Percentiles rank a stretch among this genome's conserved stretches.
phyloP scores from a whole-genome alignment of 2,113 vertebrate species.

The Leucopsar rothschildi region DNA sequence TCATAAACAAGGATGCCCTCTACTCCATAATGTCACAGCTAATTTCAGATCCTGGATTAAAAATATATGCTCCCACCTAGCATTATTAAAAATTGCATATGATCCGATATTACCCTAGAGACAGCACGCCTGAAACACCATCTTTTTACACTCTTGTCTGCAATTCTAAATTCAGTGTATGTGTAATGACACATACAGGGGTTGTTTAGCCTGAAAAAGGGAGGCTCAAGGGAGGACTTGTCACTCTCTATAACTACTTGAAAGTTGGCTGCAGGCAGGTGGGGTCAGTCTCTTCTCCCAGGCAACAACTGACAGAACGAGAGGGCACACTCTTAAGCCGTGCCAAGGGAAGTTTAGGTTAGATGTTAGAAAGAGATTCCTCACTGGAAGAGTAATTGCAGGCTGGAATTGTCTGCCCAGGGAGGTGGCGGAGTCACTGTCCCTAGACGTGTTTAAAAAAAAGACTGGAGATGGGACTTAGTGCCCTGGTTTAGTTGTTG shows the following conservation, averaged over 20 bases:
- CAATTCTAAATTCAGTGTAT: background rate
- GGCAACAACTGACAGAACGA: rapidly evolving
- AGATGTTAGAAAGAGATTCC: background rate
- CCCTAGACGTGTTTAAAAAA: rapidly evolving
- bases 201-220: background rate
- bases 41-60: background rate
- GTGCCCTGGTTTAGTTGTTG: background rate
- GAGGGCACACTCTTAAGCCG: background rate
- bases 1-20: background rate
- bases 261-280: background rate
- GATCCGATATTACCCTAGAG: background rate
- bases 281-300: background rate
- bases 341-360: background rate
- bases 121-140: background rate
- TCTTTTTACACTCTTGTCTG: background rate
- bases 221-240: background rate
- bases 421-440: background rate
- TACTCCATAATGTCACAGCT: background rate
- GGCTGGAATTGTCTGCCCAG: rapidly evolving
- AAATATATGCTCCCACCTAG: background rate
- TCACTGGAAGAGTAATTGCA: background rate
- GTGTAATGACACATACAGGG: background rate
- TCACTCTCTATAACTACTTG: too few relatives aligned
- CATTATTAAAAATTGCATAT: background rate
- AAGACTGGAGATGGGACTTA: rapidly evolving